Evolutionary conservation across 2,888 invertebrate genomes (phyloP).

Genomic region (Bellardia bayeri): DNA sequence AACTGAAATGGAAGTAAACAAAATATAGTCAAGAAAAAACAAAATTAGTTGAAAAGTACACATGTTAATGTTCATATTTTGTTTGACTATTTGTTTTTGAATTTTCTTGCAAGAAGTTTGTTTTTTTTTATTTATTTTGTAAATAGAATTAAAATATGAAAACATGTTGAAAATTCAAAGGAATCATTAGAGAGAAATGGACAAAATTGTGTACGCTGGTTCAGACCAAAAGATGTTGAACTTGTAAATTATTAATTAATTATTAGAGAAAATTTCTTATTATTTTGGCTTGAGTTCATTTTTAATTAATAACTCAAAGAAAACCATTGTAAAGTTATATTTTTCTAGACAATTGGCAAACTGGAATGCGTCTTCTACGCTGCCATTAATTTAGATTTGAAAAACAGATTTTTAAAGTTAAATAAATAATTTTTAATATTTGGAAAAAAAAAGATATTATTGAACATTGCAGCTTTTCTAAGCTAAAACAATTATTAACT

Average conservation of each 20-base stretch:
- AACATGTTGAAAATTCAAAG: not conserved
- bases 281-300: too few species aligned
- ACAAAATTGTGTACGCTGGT: not conserved
- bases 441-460: too few species aligned
- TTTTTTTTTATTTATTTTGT: not conserved
- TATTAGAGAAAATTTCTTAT: too few species aligned
- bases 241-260: not conserved
- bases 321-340: too few species aligned
- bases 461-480: too few species aligned
- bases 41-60: constrained; percentile 18
- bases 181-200: not conserved
- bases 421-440: too few species aligned
- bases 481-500: too few species aligned
- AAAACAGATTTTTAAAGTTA: too few species aligned
- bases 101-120: not conserved
- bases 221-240: not conserved
- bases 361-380: too few species aligned
- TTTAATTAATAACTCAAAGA: too few species aligned
- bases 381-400: too few species aligned
- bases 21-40: not conserved
- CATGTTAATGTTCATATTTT: not conserved
- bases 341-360: too few species aligned
- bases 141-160: not conserved
- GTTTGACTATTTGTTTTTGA: not conserved
- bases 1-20: constrained; percentile 16